Evolutionary conservation across 2,888 invertebrate genomes (phyloP), one percentile per base, ranked within the genome.

Genomic region (Pterobdella sp.): DNA sequence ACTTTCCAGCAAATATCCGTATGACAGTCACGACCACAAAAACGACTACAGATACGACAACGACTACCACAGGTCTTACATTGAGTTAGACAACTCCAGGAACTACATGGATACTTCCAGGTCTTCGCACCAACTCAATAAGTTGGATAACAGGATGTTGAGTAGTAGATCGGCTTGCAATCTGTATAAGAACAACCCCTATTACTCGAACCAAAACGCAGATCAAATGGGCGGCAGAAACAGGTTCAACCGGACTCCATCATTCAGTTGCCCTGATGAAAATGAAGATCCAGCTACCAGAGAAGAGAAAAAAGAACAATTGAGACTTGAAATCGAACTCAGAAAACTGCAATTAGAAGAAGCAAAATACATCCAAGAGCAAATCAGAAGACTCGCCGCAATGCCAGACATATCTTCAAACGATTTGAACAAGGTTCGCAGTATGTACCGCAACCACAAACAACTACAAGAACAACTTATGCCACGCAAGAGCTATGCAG

Each of bases 251-350:
- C 18, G 71, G 36, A 71, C 71, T 10, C 71, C 71, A 36, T 71
- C 71, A 26, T 71, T 71, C 63, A 49, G 52, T 3, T 60, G 37
- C n/a, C 35, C 60, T 34, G 71, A 71, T 29, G 71, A 71, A 35
- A 71, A 56, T 22, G 71, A 71, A 63, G 36, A 71, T 52, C 71
- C 63, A 10, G 34, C 56, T 22, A n/a, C 56, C 32, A 56, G 71
- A 63, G 88, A 88, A 77, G 86, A 87, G 78, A 86, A 87, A 79
- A 87, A 87, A 79, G 84, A 86, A 56, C 84, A 87, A 77, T 85
- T 88, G 74, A 87, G 87, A 77, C 86, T 86, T 64, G 88, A 88
- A 80, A 87, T 89, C 75, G 87, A 87, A 18, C 83, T 87, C 71
- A 82, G 88, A n/a, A 84, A 87, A 65, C 85, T 86, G 77, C 87